phyloP scores from a whole-genome alignment of 2,888 invertebrate species.

The Maniola hyperantus region DNA sequence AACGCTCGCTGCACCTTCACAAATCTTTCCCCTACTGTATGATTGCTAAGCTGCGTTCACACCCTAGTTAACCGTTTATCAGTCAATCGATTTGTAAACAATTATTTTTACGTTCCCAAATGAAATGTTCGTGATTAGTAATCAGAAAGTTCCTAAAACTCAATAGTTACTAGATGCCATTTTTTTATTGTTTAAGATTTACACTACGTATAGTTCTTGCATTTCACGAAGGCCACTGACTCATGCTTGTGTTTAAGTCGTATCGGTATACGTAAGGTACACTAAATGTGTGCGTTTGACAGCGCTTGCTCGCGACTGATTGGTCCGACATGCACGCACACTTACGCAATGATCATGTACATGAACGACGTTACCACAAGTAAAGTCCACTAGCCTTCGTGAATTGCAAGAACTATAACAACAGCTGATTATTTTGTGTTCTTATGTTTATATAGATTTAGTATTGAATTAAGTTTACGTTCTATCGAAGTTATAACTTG shows the following conservation, averaged over 20 bases:
- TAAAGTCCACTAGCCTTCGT: too few species aligned
- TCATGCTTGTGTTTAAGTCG: too few species aligned
- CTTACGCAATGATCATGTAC: too few species aligned
- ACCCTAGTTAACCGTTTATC: not conserved
- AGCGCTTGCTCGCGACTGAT: too few species aligned
- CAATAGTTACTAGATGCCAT: constrained; percentile 74
- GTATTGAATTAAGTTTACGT: constrained; percentile 42
- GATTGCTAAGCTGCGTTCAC: not conserved
- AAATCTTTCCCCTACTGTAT: constrained; percentile 1
- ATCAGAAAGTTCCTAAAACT: constrained; percentile 75
- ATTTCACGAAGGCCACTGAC: too few species aligned
- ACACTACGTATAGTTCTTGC: too few species aligned
- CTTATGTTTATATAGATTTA: constrained; percentile 47
- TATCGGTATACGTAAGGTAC: too few species aligned
- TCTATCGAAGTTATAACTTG: not conserved
- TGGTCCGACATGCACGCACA: too few species aligned
- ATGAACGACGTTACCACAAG: too few species aligned
- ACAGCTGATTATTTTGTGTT: constrained; percentile 59
- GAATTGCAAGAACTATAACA: too few species aligned
- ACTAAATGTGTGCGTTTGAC: too few species aligned
- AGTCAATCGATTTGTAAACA: constrained; percentile 23
- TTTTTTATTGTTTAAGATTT: constrained; percentile 47
- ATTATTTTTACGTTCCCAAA: constrained; percentile 26
- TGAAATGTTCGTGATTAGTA: constrained; percentile 49
- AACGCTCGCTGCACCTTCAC: too few species aligned